These are phyloP conservation scores for Drosophila mayri DNA, from an alignment of 1,140 invertebrate species.

Conservation along the genomic window DNA sequence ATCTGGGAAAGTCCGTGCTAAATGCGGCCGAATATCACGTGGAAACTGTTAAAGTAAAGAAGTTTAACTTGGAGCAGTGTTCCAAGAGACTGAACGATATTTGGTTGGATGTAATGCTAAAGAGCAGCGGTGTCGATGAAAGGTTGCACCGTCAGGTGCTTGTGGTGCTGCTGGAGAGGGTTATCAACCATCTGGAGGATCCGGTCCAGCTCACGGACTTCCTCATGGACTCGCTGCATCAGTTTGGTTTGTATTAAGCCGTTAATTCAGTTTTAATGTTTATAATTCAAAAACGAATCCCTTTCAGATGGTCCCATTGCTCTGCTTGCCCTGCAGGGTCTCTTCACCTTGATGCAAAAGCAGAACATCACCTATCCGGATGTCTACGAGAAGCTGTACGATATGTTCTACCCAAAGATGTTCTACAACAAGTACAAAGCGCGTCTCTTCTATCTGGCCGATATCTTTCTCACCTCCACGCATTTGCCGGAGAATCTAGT, in stretches of 20 bases:
- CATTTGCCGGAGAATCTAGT: constrained; percentile 96
- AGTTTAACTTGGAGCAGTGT: constrained; percentile 83
- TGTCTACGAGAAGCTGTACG: constrained; percentile 97
- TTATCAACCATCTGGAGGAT: constrained; percentile 92
- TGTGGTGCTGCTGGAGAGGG: constrained; percentile 92
- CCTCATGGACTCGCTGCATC: constrained; percentile 94
- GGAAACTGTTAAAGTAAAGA: constrained; percentile 1
- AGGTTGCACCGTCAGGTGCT: constrained; percentile 92
- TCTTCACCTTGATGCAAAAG: constrained; percentile 95
- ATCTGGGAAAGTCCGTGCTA: constrained; percentile 53
- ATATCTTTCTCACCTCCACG: constrained; percentile 96
- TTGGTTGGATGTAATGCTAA: constrained; percentile 90
- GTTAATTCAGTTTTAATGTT: neutral
- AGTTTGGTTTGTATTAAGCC: constrained; percentile 86
- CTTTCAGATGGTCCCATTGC: constrained; percentile 92
- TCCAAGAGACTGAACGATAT: constrained; percentile 87
- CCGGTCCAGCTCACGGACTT: constrained; percentile 96
- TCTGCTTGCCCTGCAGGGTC: constrained; percentile 95
- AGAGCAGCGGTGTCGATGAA: constrained; percentile 87
- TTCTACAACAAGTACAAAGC: constrained; percentile 96
- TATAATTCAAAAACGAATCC: neutral
- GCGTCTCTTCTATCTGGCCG: constrained; percentile 93
- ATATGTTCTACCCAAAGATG: constrained; percentile 95
- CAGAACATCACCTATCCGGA: constrained; percentile 98
- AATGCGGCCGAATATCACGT: constrained; percentile 47